Conservation (phyloP, 1,140 invertebrate genomes). For the Psilanteris sp. region DNA sequence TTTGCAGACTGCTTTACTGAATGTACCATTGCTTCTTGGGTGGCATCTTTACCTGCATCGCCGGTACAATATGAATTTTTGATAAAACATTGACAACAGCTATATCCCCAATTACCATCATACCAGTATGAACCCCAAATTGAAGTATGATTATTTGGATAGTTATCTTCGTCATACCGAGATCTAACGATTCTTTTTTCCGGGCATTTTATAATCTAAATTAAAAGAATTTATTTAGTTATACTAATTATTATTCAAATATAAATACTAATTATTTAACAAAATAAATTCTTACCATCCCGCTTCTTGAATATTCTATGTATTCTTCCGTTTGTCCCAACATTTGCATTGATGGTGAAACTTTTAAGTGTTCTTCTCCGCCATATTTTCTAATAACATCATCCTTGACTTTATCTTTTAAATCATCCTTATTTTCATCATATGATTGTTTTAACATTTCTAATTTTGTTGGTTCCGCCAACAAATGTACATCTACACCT, state of each 20-base stretch:
- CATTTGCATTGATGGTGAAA: slow-evolving; percentile 87
- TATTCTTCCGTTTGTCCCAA: slow-evolving; percentile 98
- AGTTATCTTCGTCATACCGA: slow-evolving; percentile 97
- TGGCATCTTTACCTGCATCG: slow-evolving; percentile 84
- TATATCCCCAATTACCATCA: slow-evolving; percentile 95
- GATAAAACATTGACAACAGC: slow-evolving; percentile 96
- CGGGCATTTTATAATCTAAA: slow-evolving; percentile 86
- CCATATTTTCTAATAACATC: slow-evolving; percentile 93
- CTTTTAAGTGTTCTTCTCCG: slow-evolving; percentile 94
- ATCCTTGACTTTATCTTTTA: slow-evolving; percentile 87
- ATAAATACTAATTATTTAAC: not conserved
- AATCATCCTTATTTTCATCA: slow-evolving; percentile 91
- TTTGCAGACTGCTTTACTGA: slow-evolving; percentile 9
- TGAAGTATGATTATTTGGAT: slow-evolving; percentile 94
- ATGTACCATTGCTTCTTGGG: slow-evolving; percentile 53
- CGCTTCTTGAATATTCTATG: slow-evolving; percentile 96
- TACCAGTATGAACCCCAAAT: slow-evolving; percentile 98
- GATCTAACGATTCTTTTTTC: slow-evolving; percentile 93
- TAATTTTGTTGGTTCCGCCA: slow-evolving; percentile 98
- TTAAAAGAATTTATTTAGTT: slow-evolving; percentile 9
- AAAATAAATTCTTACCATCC: slow-evolving; percentile 89
- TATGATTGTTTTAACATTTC: slow-evolving; percentile 95
- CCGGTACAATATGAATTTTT: slow-evolving; percentile 95
- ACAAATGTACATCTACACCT: slow-evolving; percentile 96
- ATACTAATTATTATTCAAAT: not conserved